Percentiles rank a stretch among this genome's conserved stretches.
Conservation (phyloP, 2,113 vertebrate species). For the Trogon melanurus region DNA sequence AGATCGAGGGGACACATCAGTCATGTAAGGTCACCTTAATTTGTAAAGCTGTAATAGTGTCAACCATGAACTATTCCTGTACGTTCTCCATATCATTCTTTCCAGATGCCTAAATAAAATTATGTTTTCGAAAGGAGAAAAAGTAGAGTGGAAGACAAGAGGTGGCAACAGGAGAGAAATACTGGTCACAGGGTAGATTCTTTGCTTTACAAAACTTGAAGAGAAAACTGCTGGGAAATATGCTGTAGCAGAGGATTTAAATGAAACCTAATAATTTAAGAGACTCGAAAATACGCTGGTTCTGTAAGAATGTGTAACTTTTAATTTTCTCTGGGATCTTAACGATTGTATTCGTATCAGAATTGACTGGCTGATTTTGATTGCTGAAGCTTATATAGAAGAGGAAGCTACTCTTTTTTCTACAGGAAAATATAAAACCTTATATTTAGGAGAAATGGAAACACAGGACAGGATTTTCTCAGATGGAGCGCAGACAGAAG, state of each 20-base stretch:
- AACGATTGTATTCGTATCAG: background rate
- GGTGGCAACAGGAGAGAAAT: background rate
- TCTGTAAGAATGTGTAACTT: background rate
- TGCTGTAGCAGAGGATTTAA: background rate
- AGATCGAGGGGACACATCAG: background rate
- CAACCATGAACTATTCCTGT: background rate
- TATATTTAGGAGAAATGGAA: background rate
- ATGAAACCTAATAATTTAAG: background rate
- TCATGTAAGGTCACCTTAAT: background rate
- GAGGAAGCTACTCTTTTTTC: background rate
- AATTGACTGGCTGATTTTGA: background rate
- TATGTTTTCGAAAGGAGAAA: background rate
- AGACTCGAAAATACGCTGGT: background rate
- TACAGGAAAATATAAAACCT: background rate
- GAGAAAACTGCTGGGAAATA: background rate
- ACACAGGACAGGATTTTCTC: background rate
- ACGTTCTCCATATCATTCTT: background rate
- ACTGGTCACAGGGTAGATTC: background rate
- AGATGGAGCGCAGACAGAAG: background rate
- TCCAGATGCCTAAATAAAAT: background rate
- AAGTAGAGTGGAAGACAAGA: background rate
- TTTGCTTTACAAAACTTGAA: background rate
- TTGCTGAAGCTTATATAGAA: background rate
- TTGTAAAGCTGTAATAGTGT: background rate
- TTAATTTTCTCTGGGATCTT: background rate